Evolutionary conservation across 1,140 invertebrate species (phyloP).

Genomic region (Planococcus citri): DNA sequence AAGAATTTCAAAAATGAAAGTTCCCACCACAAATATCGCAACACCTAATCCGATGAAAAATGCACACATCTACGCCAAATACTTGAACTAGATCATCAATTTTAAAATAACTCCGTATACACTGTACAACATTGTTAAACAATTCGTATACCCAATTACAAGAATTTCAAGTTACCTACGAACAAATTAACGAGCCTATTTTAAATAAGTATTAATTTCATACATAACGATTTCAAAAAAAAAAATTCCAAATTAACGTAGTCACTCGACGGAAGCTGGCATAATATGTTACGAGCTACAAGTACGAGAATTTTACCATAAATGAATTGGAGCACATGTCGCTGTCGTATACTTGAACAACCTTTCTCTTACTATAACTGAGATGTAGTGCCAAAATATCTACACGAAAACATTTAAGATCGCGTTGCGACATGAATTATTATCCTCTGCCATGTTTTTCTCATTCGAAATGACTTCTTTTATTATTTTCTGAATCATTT

Average conservation of each 20-base stretch:
- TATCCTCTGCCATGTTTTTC: background rate
- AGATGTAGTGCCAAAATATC: background rate
- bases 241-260: background rate
- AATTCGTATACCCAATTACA: too few species aligned
- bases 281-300: background rate
- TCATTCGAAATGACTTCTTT: background rate
- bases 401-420: background rate
- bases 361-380: background rate
- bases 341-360: background rate
- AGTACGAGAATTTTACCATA: background rate
- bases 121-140: too few species aligned
- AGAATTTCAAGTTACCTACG: too few species aligned
- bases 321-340: background rate
- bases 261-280: background rate
- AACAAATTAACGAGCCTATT: too few species aligned
- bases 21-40: too few species aligned
- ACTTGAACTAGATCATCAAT: too few species aligned
- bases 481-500: background rate
- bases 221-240: too few species aligned
- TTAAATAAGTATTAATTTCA: too few species aligned
- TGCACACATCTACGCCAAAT: too few species aligned
- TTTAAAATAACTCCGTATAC: too few species aligned
- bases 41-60: too few species aligned
- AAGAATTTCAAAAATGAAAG: too few species aligned
- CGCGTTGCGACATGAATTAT: background rate